These are phyloP conservation scores for Epinephelus malabaricus DNA, from an alignment of 2,797 vertebrate species.

Conservation along the genomic window DNA sequence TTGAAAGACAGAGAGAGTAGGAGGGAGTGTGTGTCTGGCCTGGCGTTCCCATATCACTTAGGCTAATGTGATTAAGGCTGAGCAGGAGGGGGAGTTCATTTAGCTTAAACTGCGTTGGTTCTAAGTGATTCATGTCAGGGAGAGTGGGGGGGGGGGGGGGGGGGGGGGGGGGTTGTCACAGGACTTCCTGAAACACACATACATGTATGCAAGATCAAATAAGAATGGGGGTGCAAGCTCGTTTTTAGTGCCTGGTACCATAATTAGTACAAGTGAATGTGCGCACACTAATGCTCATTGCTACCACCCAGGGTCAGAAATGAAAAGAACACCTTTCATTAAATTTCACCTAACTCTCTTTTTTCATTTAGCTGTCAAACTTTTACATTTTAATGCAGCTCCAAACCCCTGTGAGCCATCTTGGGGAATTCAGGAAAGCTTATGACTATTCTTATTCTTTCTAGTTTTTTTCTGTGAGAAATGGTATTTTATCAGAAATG, in stretches of 20 bases:
- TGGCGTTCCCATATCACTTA: constrained; percentile 83
- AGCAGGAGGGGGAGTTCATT: constrained; percentile 69
- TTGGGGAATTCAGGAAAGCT: neutral
- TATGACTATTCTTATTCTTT: neutral
- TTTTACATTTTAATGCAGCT: neutral
- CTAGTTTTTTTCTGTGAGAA: neutral
- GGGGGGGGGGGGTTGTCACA: constrained; percentile 40
- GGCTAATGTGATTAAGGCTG: constrained; percentile 82
- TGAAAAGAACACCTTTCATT: constrained; percentile 4
- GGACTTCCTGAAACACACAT: constrained; percentile 61
- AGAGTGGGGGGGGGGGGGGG: constrained; percentile 30
- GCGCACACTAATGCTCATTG: constrained; percentile 26
- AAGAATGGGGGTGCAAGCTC: constrained; percentile 19
- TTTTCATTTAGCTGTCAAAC: constrained; percentile 23
- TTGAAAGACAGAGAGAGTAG: constrained; percentile 73
- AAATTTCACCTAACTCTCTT: neutral
- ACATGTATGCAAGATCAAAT: constrained; percentile 37
- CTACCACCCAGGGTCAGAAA: constrained; percentile 30
- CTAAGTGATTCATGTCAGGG: constrained; percentile 78
- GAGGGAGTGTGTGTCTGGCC: constrained; percentile 80
- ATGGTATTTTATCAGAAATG: neutral
- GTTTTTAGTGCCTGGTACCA: constrained; percentile 41
- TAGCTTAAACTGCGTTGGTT: constrained; percentile 72
- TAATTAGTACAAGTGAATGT: constrained; percentile 36
- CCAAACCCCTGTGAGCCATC: neutral